Evolutionary conservation across 1,140 invertebrate species (phyloP).

Genomic region (Danaus plexippus): DNA sequence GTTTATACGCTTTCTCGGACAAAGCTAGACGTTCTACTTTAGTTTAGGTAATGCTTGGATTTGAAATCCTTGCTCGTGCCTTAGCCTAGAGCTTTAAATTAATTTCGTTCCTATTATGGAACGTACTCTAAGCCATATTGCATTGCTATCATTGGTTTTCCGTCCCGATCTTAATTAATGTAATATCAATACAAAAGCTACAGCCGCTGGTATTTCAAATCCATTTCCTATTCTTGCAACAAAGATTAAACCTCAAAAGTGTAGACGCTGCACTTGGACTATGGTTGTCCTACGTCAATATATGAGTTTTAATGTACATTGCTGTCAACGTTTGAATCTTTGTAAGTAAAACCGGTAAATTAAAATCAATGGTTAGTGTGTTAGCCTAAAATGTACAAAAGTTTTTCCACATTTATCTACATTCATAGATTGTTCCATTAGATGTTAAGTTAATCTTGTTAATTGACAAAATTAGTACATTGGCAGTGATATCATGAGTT

Average conservation of each 20-base stretch:
- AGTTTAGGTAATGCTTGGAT: conserved; percentile 21
- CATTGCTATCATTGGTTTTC: conserved; percentile 2
- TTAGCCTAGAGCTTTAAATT: conserved; percentile 25
- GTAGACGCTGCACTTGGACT: no score
- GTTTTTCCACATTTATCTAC: no score
- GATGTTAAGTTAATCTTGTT: conserved; percentile 38
- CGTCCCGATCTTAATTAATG: no score
- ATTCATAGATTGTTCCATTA: no score
- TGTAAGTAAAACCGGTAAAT: no score
- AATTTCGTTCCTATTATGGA: conserved; percentile 8
- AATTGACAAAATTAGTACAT: conserved; percentile 44
- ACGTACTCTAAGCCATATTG: neutral
- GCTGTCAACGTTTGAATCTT: no score
- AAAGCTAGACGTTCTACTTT: conserved; percentile 50
- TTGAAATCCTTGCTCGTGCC: conserved; percentile 24
- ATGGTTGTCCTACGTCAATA: no score
- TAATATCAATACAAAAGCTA: no score
- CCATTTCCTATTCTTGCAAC: conserved; percentile 3
- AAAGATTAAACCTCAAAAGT: no score
- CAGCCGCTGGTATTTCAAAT: neutral
- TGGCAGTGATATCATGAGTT: conserved; percentile 48
- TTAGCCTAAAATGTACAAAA: no score
- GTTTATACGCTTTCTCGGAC: conserved; percentile 54
- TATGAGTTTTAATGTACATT: no score
- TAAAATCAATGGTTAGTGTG: no score